Base-by-base conservation (phyloP, 2,113 vertebrate genomes). In the Arizona elegans region DNA sequence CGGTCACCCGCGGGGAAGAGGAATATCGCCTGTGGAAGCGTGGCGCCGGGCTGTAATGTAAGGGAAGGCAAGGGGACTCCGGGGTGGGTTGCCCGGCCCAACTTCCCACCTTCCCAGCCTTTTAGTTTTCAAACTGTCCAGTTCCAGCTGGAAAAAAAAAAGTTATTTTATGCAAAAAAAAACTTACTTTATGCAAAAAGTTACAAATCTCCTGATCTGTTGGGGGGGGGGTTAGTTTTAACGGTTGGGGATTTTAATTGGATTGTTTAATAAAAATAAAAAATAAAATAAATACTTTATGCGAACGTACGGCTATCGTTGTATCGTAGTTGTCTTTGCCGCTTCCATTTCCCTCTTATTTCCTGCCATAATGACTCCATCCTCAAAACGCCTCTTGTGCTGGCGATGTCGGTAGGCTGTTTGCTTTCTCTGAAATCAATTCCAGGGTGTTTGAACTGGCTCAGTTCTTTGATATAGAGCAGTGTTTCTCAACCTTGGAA, bases 221-320 rank as follows among this genome's bases (percentile, higher is more conserved):
- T 43, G 38, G 38, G 38, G 38, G 38, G 38, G 2, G 38, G 38
- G 38, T 43, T 43, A 43, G 2, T 2, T 43, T 43, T 43, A 43
- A 43, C 38, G 38, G 38, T 43, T 2, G 38, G 38, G 38, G 38
- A 43, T 43, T 43, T 43, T 43, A 43, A 43, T 43, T 43, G 38
- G 38, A 43, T 43, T 43, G 38, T 43, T 43, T 43, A 43, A 43
- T 43, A 43, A 43, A 43, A 43, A 43, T 43, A 43, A 43, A 43
- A 43, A 43, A 43, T 43, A 43, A 43, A 43, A 43, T 43, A 43
- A 43, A 43, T 43, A 43, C 38, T 43, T 43, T 56, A 12, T 56
- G n/a, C 29, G 2, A 15, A 33, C 8, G 10, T 4, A 1, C 13
- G 21, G 26, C n/a, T 29, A 1, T 6, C 12, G 0, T 52, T 26